Percentiles rank a stretch among this genome's conserved stretches.
These are phyloP conservation scores for Eremophila alpestris DNA, from an alignment of 2,797 vertebrate genomes.

Conservation along the genomic window DNA sequence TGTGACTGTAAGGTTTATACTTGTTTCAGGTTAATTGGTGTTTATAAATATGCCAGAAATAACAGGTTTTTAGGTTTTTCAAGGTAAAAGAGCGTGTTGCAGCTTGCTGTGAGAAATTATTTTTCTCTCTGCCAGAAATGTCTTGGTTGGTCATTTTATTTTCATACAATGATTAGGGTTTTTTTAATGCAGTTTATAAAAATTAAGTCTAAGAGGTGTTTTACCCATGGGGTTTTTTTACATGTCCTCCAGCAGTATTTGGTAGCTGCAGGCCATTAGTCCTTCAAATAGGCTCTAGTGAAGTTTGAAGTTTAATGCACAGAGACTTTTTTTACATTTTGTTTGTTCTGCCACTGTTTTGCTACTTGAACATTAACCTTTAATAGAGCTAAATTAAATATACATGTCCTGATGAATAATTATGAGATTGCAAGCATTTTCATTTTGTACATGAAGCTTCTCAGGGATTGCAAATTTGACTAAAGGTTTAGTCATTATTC, in stretches of 20 bases:
- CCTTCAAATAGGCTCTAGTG: slow-evolving; percentile 53
- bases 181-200: slow-evolving; percentile 68
- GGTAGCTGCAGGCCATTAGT: slow-evolving; percentile 65
- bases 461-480: slow-evolving; percentile 64
- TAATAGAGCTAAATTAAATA: slow-evolving; percentile 79
- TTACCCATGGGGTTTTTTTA: slow-evolving; percentile 26
- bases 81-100: slow-evolving; percentile 24
- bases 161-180: slow-evolving; percentile 61
- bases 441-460: slow-evolving; percentile 67
- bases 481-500: slow-evolving; percentile 66
- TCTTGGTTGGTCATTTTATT: slow-evolving; percentile 49
- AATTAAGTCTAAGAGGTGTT: slow-evolving; percentile 67
- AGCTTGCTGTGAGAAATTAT: slow-evolving; percentile 30
- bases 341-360: slow-evolving; percentile 72
- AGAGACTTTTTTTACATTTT: slow-evolving; percentile 69
- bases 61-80: neutral
- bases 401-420: slow-evolving; percentile 79
- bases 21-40: slow-evolving; percentile 40
- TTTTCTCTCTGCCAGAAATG: slow-evolving; percentile 46
- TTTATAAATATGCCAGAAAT: slow-evolving; percentile 61
- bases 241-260: slow-evolving; percentile 70
- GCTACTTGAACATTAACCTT: slow-evolving; percentile 78
- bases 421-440: slow-evolving; percentile 74
- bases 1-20: neutral
- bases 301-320: slow-evolving; percentile 68